These are phyloP conservation scores for Neelides sp. DNA, from an alignment of 1,140 invertebrate genomes.

Conservation along the genomic window DNA sequence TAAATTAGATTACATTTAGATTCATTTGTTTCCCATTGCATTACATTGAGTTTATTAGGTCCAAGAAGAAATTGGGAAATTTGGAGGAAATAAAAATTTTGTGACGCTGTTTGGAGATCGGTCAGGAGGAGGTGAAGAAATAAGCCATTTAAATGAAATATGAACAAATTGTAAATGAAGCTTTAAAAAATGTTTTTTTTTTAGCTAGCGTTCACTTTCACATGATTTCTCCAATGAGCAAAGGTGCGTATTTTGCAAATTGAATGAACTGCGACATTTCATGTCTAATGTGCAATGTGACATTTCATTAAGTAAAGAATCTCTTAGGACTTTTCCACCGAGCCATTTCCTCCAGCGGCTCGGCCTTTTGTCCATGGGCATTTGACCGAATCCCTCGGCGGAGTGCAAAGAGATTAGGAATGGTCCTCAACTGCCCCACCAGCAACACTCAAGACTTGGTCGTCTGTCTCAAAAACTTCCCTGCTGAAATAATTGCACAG, in stretches of 20 bases:
- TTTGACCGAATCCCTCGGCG: constrained; percentile 49
- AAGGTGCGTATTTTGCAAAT: constrained; percentile 11
- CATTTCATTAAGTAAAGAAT: too few relatives aligned
- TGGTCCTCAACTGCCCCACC: constrained; percentile 54
- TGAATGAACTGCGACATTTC: neutral
- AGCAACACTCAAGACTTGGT: constrained; percentile 45
- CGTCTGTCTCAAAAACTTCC: constrained; percentile 52
- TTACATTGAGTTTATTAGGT: too few relatives aligned
- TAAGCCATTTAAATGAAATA: too few relatives aligned
- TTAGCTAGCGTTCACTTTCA: constrained; percentile 23
- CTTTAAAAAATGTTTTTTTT: too few relatives aligned
- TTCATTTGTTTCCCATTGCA: too few relatives aligned
- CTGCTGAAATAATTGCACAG: constrained; percentile 43
- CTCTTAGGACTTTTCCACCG: constrained; percentile 47
- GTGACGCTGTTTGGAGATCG: constrained; percentile 71
- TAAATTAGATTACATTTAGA: too few relatives aligned
- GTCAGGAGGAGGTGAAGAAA: neutral
- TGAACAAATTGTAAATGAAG: too few relatives aligned
- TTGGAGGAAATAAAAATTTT: constrained; percentile 67
- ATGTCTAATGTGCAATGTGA: too few relatives aligned
- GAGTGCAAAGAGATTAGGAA: constrained; percentile 52
- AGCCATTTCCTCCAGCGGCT: constrained; percentile 66
- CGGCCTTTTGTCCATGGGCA: constrained; percentile 56
- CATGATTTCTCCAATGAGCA: constrained; percentile 15
- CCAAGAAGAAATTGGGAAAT: constrained; percentile 63